Evolutionary conservation across 1,140 invertebrate genomes (phyloP).

Genomic region (Dolichoris vasculosae): DNA sequence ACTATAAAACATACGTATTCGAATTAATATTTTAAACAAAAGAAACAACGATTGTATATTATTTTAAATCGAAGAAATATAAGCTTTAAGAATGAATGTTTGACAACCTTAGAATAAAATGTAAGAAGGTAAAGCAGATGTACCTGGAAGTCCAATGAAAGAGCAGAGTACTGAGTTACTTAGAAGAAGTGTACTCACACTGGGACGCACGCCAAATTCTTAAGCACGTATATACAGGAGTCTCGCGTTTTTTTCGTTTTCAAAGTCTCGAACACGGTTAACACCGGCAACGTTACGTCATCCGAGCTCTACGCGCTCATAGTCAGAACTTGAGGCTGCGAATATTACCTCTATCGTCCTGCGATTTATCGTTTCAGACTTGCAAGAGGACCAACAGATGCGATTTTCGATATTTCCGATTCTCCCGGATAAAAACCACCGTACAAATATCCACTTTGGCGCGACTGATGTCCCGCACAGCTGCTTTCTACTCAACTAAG

Average conservation of each 20-base stretch:
- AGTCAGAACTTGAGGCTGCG: too few species aligned
- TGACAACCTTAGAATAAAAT: too few species aligned
- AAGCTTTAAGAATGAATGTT: too few species aligned
- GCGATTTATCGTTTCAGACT: too few species aligned
- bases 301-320: background rate
- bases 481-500: background rate
- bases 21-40: too few species aligned
- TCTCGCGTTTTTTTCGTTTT: too few species aligned
- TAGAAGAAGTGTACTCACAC: background rate
- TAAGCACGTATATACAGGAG: too few species aligned
- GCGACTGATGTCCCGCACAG: background rate
- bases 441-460: background rate
- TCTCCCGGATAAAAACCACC: background rate
- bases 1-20: too few species aligned
- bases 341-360: too few species aligned
- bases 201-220: background rate
- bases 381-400: too few species aligned
- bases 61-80: too few species aligned
- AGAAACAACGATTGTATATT: too few species aligned
- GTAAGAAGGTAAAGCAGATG: background rate
- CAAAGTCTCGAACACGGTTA: conserved; percentile 11
- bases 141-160: background rate
- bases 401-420: background rate
- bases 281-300: conserved; percentile 21
- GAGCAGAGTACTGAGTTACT: background rate